phyloP scores from a whole-genome alignment of 2,888 invertebrate genomes.

The Cryptocephalus moraei region DNA sequence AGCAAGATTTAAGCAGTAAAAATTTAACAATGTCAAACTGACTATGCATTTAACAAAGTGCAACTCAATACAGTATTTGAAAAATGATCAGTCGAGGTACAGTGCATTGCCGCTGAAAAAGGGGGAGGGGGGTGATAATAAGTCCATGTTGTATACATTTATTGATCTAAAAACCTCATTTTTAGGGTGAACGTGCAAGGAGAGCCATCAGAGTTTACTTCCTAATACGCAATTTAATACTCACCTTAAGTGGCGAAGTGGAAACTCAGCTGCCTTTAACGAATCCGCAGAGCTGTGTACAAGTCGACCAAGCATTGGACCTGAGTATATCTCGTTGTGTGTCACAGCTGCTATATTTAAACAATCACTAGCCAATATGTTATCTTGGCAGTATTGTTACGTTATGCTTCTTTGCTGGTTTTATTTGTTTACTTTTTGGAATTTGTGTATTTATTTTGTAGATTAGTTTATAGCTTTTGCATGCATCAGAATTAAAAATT shows the following conservation, averaged over 20 bases:
- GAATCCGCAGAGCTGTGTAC: slow-evolving; percentile 78
- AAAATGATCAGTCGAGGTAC: no score
- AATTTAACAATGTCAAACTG: neutral
- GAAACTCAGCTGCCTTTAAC: slow-evolving; percentile 86
- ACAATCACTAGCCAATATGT: slow-evolving; percentile 25
- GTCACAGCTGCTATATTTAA: slow-evolving; percentile 31
- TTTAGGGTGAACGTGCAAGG: slow-evolving; percentile 72
- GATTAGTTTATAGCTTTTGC: neutral
- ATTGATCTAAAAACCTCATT: no score
- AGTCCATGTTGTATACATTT: no score
- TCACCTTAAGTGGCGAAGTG: slow-evolving; percentile 67
- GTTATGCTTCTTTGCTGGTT: slow-evolving; percentile 3
- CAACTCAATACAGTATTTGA: no score
- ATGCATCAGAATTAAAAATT: neutral
- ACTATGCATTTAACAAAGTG: no score
- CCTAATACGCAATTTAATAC: slow-evolving; percentile 68
- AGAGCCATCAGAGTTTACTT: slow-evolving; percentile 91
- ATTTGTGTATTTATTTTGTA: neutral
- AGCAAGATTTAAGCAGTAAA: neutral
- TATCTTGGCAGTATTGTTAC: slow-evolving; percentile 5
- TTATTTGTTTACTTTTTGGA: slow-evolving; percentile 4
- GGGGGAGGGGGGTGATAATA: no score
- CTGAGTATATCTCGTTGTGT: slow-evolving; percentile 63
- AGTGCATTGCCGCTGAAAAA: no score
- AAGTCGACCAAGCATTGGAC: slow-evolving; percentile 90